phyloP scores from a whole-genome alignment of 2,888 invertebrate genomes.

The Nysson spinosus region DNA sequence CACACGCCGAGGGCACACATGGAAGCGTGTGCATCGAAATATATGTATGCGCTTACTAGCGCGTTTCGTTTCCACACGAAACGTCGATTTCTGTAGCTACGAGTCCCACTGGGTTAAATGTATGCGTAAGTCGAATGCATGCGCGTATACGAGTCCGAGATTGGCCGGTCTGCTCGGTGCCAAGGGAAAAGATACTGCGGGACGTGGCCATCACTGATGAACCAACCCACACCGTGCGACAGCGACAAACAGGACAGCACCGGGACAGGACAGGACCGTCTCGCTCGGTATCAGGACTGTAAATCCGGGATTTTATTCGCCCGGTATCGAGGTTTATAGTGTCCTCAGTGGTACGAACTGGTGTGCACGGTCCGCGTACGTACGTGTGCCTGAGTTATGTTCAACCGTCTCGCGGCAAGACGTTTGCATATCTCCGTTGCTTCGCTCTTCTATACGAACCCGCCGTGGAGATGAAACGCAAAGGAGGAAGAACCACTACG shows the following conservation, averaged over 20 bases:
- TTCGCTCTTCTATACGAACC: conserved; percentile 46
- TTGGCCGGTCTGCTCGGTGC: conserved; percentile 53
- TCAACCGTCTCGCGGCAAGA: conserved; percentile 70
- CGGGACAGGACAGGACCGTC: conserved; percentile 69
- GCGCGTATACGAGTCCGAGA: conserved; percentile 51
- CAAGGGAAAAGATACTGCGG: conserved; percentile 65
- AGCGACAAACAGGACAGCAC: conserved; percentile 70
- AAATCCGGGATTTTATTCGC: conserved; percentile 77
- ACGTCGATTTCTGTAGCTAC: conserved; percentile 33
- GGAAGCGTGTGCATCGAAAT: conserved; percentile 9
- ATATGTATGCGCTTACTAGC: conserved; percentile 23
- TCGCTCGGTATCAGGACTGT: conserved; percentile 74
- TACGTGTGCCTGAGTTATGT: conserved; percentile 73
- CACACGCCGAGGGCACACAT: conserved; percentile 13
- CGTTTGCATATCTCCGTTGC: conserved; percentile 73
- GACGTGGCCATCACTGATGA: conserved; percentile 72
- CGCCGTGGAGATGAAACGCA: conserved; percentile 17
- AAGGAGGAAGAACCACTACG: conserved; percentile 36
- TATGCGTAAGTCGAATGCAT: conserved; percentile 44
- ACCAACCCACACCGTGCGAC: conserved; percentile 74
- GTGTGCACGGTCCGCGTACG: conserved; percentile 55
- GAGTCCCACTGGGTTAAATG: conserved; percentile 7
- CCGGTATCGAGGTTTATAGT: conserved; percentile 77
- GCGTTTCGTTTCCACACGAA: conserved; percentile 10
- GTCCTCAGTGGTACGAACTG: conserved; percentile 65